Conservation (phyloP, 2,113 vertebrate genomes). For the Trinectes maculatus region DNA sequence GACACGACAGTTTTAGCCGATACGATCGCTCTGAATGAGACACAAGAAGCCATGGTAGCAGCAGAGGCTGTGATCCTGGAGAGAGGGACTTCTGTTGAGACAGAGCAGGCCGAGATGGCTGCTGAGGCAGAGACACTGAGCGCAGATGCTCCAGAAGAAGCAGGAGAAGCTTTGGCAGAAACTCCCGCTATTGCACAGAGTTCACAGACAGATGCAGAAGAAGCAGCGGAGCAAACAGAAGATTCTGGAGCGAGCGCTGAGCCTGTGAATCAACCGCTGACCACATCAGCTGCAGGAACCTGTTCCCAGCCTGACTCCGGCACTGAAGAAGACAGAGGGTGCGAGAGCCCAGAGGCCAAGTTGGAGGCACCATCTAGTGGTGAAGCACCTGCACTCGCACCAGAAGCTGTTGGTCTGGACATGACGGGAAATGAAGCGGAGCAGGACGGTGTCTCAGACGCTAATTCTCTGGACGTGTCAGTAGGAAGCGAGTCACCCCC, state of each 20-base stretch:
- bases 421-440: neutral
- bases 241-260: neutral
- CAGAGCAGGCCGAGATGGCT: neutral
- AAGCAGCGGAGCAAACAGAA: slow-evolving; percentile 4
- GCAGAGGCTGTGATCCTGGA: slow-evolving; percentile 1
- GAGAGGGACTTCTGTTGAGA: neutral
- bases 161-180: neutral
- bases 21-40: neutral
- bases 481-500: slow-evolving; percentile 28
- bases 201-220: neutral
- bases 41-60: neutral
- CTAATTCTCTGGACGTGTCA: slow-evolving; percentile 17
- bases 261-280: neutral
- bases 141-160: neutral
- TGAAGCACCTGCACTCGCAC: neutral
- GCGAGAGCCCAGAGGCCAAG: neutral
- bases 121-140: slow-evolving; percentile 1
- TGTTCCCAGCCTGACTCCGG: neutral
- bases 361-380: slow-evolving; percentile 50
- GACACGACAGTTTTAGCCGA: neutral
- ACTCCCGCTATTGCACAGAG: neutral
- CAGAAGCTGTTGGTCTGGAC: neutral
- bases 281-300: neutral
- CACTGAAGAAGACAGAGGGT: neutral
- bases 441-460: neutral